phyloP scores from a whole-genome alignment of 2,888 invertebrate species.

The Caenorhabditis sp. region DNA sequence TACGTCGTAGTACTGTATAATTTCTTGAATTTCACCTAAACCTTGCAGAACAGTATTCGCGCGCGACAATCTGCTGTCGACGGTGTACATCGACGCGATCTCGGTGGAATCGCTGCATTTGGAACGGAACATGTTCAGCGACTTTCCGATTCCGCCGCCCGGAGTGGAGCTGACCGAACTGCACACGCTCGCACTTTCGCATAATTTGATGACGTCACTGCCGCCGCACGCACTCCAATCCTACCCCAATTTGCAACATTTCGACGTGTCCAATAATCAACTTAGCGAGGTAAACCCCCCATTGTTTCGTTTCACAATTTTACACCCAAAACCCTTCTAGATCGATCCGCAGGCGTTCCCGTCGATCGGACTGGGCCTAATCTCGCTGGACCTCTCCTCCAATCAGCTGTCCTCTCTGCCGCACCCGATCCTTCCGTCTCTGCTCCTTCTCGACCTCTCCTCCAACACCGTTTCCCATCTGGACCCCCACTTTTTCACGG shows the following conservation, averaged over 20 bases:
- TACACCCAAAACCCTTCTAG: constrained; percentile 13
- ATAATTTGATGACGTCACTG: constrained; percentile 68
- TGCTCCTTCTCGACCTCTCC: constrained; percentile 71
- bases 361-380: constrained; percentile 62
- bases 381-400: constrained; percentile 63
- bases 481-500: constrained; percentile 66
- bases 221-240: constrained; percentile 64
- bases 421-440: constrained; percentile 72
- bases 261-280: constrained; percentile 72
- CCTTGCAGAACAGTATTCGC: constrained; percentile 62
- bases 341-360: constrained; percentile 66
- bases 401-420: constrained; percentile 66
- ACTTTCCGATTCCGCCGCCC: constrained; percentile 61
- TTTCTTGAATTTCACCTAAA: too few relatives aligned
- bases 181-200: constrained; percentile 69
- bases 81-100: constrained; percentile 52
- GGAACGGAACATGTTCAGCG: constrained; percentile 64
- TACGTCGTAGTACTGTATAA: too few relatives aligned
- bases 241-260: constrained; percentile 67
- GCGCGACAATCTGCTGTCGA: constrained; percentile 61
- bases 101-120: constrained; percentile 60
- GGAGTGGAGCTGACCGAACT: constrained; percentile 63
- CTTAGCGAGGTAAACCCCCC: constrained; percentile 55
- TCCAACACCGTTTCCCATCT: constrained; percentile 66
- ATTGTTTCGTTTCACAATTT: too few relatives aligned